Evolutionary conservation across 2,797 vertebrate species (phyloP), one percentile per base, ranked within the genome.

Genomic region (Enteromius radiatus): DNA sequence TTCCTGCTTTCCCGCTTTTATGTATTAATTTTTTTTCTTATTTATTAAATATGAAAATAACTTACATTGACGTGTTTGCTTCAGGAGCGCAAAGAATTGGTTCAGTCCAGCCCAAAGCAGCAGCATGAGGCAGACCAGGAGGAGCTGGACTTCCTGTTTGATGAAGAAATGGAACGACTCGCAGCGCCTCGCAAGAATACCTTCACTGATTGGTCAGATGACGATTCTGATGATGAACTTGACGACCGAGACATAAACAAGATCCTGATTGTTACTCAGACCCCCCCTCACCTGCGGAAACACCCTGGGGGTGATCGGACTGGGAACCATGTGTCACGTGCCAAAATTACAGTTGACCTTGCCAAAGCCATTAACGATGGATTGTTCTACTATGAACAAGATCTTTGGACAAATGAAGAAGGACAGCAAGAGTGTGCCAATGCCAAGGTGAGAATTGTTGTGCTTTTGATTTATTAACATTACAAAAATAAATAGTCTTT

Each of bases 241-340:
- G 95, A 97, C 69, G 96, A 98, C 92, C 92, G 94, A 36, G 97
- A 98, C 33, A 83, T 99, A 82, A 96, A 98, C 90, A 98, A 98
- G 91, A 97, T 98, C 91, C 93, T 98, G 81, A 98, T 98, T 81
- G 96, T 98, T 88, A 98, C 96, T 23, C 97, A 97, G 92, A 98
- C 96, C 0, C 96, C 97, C 0, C 96, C 96, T 0, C 93, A 96
- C 74, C 8, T 98, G 74, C 95, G 93, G 23, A 97, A 97, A 78
- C 96, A 97, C 89, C 94, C 95, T 1, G 84, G 93, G 1, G 96
- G 95, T 12, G 96, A 96, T 84, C 90, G 89, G 1, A 93, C 95
- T 0, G 96, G 95, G 17, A 96, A 93, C 92, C 95, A 95, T 1
- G 88, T 93, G 63, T 96, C 96, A 85, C 88, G 84, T 2, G 95